phyloP scores from a whole-genome alignment of 2,888 invertebrate genomes.

The Orthosia incerta region DNA sequence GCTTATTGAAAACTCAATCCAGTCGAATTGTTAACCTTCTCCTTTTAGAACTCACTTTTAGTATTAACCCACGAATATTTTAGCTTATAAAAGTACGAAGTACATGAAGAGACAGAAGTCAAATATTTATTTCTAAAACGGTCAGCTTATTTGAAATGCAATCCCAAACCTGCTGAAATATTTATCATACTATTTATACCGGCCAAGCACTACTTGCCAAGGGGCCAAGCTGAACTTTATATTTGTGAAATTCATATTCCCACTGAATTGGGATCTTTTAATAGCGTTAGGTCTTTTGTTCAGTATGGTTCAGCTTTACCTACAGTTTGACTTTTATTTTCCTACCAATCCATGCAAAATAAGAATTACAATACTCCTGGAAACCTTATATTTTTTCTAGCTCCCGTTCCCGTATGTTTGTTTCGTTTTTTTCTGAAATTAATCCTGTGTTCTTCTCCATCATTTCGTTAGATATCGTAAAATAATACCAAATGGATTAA shows the following conservation, averaged over 20 bases:
- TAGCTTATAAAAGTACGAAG: neutral
- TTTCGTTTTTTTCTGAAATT: neutral
- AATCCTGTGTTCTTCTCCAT: neutral
- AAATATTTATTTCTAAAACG: constrained; percentile 7
- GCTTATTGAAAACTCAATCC: no score
- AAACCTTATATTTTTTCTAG: neutral
- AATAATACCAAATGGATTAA: neutral
- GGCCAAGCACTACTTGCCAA: constrained; percentile 5
- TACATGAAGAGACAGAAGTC: neutral
- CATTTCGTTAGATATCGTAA: no score
- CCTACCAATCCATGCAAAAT: neutral
- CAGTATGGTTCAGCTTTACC: neutral
- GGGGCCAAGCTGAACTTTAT: constrained; percentile 12
- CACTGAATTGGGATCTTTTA: constrained; percentile 1
- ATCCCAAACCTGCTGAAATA: constrained; percentile 29
- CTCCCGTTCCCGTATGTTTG: neutral
- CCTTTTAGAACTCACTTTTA: no score
- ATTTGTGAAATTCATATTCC: constrained; percentile 22
- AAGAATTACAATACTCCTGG: neutral
- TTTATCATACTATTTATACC: constrained; percentile 29
- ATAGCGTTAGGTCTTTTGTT: constrained; percentile 10
- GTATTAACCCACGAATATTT: neutral
- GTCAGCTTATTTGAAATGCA: constrained; percentile 28
- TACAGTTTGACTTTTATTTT: neutral
- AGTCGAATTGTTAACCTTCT: no score